Conservation (phyloP, 2,113 vertebrate species). For the Polyodon spathula region DNA sequence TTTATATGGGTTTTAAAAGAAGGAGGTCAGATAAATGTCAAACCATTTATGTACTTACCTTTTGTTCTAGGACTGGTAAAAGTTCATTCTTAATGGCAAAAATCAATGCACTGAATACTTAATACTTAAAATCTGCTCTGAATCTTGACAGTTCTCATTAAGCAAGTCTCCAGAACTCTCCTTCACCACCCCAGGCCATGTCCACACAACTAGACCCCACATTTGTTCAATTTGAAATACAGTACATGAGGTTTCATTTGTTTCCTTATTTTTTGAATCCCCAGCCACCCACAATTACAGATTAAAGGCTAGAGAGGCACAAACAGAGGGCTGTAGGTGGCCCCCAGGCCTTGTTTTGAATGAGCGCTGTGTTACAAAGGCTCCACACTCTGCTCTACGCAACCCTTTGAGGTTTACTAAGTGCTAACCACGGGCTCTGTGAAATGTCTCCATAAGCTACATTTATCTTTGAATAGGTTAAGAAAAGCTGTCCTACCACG, state of each 20-base stretch:
- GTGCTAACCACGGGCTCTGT: conserved; percentile 34
- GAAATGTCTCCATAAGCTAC: conserved; percentile 34
- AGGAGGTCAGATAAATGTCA: background rate
- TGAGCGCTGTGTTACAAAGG: conserved; percentile 20
- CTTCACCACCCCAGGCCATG: background rate
- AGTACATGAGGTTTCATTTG: conserved; percentile 15
- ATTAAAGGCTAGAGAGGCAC: conserved; percentile 24
- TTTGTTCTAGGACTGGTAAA: background rate
- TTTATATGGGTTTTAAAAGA: background rate
- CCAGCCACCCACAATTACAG: conserved; percentile 16
- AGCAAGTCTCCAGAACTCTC: background rate
- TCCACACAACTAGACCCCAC: conserved; percentile 29
- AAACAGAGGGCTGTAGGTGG: conserved; percentile 21
- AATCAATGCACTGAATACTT: background rate
- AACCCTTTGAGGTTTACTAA: conserved; percentile 44
- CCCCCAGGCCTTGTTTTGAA: conserved; percentile 27
- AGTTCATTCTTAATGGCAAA: background rate
- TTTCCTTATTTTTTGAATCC: conserved; percentile 17
- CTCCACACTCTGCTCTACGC: conserved; percentile 33
- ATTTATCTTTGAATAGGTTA: conserved; percentile 29
- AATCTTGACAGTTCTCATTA: background rate
- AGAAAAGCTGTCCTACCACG: conserved; percentile 36
- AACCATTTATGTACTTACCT: background rate
- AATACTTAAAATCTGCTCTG: background rate
- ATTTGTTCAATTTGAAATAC: conserved; percentile 19